Base-by-base conservation (phyloP, 1,140 invertebrate species). In the Bombus sibiricus region DNA sequence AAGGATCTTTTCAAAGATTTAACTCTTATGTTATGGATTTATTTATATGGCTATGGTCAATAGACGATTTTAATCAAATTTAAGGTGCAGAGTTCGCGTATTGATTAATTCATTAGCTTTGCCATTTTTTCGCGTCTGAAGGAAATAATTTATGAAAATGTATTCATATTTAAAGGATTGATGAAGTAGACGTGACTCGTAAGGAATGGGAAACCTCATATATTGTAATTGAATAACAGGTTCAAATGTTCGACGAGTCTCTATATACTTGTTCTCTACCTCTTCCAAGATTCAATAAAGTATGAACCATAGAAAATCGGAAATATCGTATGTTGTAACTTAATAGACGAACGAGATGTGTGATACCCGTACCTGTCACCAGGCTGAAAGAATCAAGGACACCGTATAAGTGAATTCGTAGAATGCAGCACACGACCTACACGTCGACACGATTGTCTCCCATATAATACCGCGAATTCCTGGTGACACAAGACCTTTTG, bases 371-470 rank as follows among this genome's bases (percentile, higher is more conserved):
- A 37, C n/a, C 3, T 64, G 25, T 34, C 18, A 18, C 18, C 68
- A 15, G n/a, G 43, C 18, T 34, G 9, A 59, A 34, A 28, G 28
- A 81, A 86, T 81, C 85, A 89, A 91, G 89, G 85, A 82, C 66
- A 39, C 53, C 28, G 41, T 64, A 39, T 25, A 41, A 25, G 15
- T 62, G 71, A 69, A 89, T 92, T 89, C 87, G n/a, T 59, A 82
- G 89, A 91, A 91, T 85, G 89, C 86, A 86, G 86, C 89, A 86
- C 76, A 75, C 91, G 73, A 72, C 89, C 90, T 81, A 89, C 89
- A 53, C 83, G 47, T 34, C 74, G 80, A 71, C 83, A 83, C 82
- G 41, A 87, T 87, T 81, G 87, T 62, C 57, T 59, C 32, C 32
- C 32, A 32, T 75, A n/a, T 62, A 62, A 62, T n/a, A 87, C 66